Percentiles rank a stretch among this genome's conserved stretches.
phyloP scores from a whole-genome alignment of 2,113 vertebrate species.

The Symphodus melops region DNA sequence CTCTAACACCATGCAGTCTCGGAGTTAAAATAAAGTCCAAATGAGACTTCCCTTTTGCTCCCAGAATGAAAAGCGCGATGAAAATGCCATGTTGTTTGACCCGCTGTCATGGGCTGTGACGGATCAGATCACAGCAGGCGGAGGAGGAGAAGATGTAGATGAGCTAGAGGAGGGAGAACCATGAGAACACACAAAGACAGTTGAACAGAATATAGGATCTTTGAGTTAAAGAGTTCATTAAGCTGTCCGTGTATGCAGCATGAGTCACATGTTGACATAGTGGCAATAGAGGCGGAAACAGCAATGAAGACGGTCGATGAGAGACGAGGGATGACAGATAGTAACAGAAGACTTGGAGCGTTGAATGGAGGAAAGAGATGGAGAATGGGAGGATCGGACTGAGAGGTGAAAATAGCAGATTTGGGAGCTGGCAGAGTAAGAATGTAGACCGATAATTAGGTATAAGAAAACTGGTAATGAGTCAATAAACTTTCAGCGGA shows the following conservation, averaged over 20 bases:
- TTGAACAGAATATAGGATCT: slow-evolving; percentile 36
- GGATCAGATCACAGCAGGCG: slow-evolving; percentile 57
- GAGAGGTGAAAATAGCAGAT: too few species aligned
- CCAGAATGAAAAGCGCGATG: slow-evolving; percentile 98
- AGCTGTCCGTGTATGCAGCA: neutral
- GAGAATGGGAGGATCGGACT: neutral
- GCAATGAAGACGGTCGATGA: slow-evolving; percentile 28
- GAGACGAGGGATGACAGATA: slow-evolving; percentile 38
- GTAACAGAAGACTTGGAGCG: neutral
- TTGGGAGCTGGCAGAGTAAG: too few species aligned
- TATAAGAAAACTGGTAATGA: too few species aligned
- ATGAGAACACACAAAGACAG: slow-evolving; percentile 41
- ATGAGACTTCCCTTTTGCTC: slow-evolving; percentile 97
- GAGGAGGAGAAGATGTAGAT: slow-evolving; percentile 13
- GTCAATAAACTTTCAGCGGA: too few species aligned
- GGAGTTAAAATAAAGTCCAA: slow-evolving; percentile 64
- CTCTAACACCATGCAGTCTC: slow-evolving; percentile 58
- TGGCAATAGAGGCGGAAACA: neutral
- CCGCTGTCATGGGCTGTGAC: slow-evolving; percentile 82
- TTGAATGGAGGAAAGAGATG: neutral
- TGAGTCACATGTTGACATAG: neutral
- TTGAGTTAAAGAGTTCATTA: neutral
- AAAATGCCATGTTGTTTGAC: slow-evolving; percentile 91
- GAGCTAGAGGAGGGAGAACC: slow-evolving; percentile 45
- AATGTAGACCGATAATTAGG: too few species aligned